Evolutionary conservation across 2,113 vertebrate species (phyloP), one percentile per base, ranked within the genome.

Genomic region (Pygoscelis adeliae): DNA sequence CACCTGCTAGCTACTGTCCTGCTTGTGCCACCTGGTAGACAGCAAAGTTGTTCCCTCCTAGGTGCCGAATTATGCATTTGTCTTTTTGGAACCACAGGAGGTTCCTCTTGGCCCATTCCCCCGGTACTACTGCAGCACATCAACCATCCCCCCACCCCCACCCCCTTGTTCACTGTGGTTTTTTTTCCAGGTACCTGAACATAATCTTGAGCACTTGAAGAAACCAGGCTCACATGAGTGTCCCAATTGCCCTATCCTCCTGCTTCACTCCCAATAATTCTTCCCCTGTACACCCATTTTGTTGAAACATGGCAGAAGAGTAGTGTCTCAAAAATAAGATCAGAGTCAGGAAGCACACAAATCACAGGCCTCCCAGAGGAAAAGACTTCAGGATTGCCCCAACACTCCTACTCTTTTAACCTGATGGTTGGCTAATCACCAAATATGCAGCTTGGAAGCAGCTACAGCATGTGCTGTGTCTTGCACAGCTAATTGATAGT

Each of bases 401-500:
- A 85, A 4, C 11, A 36, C n/a, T 74, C 58, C 20, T 18, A 5
- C 34, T 66, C 50, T 52, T 95, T 61, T 52, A 93, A 94, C 84
- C 61, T 93, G 81, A 78, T 56, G 38, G 44, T 7, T 89, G 73
- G 61, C 70, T 90, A n/a, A 77, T 69, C 70, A 83, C 42, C 93
- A 94, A 94, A 69, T 50, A 83, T 22, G 69, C 53, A 77, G 40
- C 58, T 27, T 83, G 66, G 81, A 94, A 85, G 59, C 44, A 93
- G 58, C 74, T 90, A 59, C 62, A 83, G 87, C 84, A 85, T 79
- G 78, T 76, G 69, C 70, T 61, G 38, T 44, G 27, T 85, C 87
- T 94, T 79, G 89, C 87, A 79, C 27, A 82, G 70, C 34, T 93
- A 90, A 96, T 58, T 97, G 93, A 96, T 53, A 93, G 49, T 32